A percentile compares a stretch with the other conserved stretches of the same genome.
Evolutionary conservation across 2,888 invertebrate species (phyloP).

Genomic region (Acleris emargana): DNA sequence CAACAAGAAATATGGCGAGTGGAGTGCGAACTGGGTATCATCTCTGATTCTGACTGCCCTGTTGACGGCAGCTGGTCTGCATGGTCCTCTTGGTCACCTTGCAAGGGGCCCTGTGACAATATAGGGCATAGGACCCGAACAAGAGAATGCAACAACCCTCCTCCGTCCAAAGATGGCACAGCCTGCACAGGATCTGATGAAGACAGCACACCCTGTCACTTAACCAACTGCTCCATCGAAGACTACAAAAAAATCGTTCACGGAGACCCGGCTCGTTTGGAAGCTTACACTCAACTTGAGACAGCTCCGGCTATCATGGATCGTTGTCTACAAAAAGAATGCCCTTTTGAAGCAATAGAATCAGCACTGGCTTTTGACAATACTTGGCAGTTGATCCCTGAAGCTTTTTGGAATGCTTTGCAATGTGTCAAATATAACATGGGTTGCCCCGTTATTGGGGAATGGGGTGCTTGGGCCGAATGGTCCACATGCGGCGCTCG

Average conservation of each 20-base stretch:
- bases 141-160: conserved; percentile 73
- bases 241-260: conserved; percentile 66
- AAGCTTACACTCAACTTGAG: conserved; percentile 67
- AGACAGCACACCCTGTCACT: conserved; percentile 67
- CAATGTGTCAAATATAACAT: conserved; percentile 78
- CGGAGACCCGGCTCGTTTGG: conserved; percentile 61
- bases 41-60: conserved; percentile 68
- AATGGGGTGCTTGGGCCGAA: conserved; percentile 71
- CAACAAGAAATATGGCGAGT: conserved; percentile 67
- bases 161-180: conserved; percentile 69
- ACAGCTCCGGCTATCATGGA: conserved; percentile 69
- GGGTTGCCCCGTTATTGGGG: conserved; percentile 75
- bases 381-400: conserved; percentile 71
- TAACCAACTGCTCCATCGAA: conserved; percentile 67
- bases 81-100: conserved; percentile 75
- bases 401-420: conserved; percentile 75
- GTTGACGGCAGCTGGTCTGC: conserved; percentile 78
- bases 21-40: conserved; percentile 72
- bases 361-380: conserved; percentile 62
- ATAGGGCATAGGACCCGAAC: conserved; percentile 65
- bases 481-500: conserved; percentile 74
- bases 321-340: conserved; percentile 72
- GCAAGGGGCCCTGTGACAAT: conserved; percentile 75
- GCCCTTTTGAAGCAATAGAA: conserved; percentile 71
- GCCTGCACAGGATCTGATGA: conserved; percentile 68